A percentile compares a stretch with the other conserved stretches of the same genome.
phyloP scores from a whole-genome alignment of 2,888 invertebrate species.

The Aphelenchoides bicaudatus region DNA sequence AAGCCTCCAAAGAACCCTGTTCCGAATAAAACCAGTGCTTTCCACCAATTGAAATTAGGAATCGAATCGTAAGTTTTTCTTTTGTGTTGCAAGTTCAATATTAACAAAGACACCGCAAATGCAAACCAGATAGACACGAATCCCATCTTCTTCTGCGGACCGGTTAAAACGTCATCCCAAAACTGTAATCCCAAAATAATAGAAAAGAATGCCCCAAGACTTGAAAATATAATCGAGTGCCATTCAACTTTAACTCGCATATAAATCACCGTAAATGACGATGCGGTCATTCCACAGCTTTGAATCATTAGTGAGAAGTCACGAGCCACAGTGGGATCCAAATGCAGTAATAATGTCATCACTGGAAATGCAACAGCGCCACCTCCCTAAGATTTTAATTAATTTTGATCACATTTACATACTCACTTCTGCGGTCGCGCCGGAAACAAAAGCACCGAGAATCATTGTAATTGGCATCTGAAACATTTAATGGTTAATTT shows the following conservation, averaged over 20 bases:
- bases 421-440: neutral
- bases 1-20: slow-evolving; percentile 47
- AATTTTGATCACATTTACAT: neutral
- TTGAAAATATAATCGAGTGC: slow-evolving; percentile 35
- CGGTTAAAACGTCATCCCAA: slow-evolving; percentile 23
- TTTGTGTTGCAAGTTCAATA: slow-evolving; percentile 43
- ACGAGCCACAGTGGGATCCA: slow-evolving; percentile 25
- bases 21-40: slow-evolving; percentile 37
- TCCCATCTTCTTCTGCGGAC: slow-evolving; percentile 33
- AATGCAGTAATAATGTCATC: slow-evolving; percentile 27
- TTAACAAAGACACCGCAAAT: slow-evolving; percentile 47
- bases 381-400: slow-evolving; percentile 2
- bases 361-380: slow-evolving; percentile 22
- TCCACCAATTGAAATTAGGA: slow-evolving; percentile 33
- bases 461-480: slow-evolving; percentile 39
- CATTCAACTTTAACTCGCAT: slow-evolving; percentile 38
- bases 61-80: slow-evolving; percentile 36
- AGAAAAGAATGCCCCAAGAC: slow-evolving; percentile 42
- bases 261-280: slow-evolving; percentile 45
- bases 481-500: no score
- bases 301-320: slow-evolving; percentile 39
- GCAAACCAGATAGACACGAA: slow-evolving; percentile 54
- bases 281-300: slow-evolving; percentile 44
- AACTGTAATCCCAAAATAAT: slow-evolving; percentile 45
- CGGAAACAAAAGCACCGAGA: slow-evolving; percentile 37